These are phyloP conservation scores for Poecilus cupreus DNA, from an alignment of 2,888 invertebrate species.

Conservation along the genomic window DNA sequence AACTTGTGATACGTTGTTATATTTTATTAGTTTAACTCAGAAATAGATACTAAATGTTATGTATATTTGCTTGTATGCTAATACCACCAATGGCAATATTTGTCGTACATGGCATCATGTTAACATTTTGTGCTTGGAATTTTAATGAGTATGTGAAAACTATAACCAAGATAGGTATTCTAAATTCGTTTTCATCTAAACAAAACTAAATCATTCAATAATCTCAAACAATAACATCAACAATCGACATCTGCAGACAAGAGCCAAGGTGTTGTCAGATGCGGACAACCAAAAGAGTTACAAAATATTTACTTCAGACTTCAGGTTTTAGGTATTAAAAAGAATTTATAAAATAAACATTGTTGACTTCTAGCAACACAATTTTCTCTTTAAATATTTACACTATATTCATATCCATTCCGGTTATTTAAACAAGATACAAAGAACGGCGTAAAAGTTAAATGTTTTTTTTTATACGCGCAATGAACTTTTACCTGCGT, in stretches of 20 bases:
- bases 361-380: background rate
- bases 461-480: background rate
- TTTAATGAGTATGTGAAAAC: too few species aligned
- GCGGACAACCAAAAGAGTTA: background rate
- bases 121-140: too few species aligned
- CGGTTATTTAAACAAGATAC: background rate
- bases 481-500: too few species aligned
- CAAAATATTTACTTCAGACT: background rate
- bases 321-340: background rate
- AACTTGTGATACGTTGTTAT: too few species aligned
- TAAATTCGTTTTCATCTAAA: too few species aligned
- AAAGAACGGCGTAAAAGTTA: conserved; percentile 15
- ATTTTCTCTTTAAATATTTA: conserved; percentile 28
- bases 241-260: background rate
- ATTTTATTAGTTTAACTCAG: too few species aligned
- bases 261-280: background rate
- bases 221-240: background rate
- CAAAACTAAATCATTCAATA: background rate
- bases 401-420: conserved; percentile 11
- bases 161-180: too few species aligned
- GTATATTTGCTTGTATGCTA: too few species aligned
- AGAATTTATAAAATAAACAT: background rate
- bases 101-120: too few species aligned
- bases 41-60: too few species aligned
- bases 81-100: too few species aligned